Evolutionary conservation across 2,888 invertebrate genomes (phyloP).

Genomic region (Morpho achilles): DNA sequence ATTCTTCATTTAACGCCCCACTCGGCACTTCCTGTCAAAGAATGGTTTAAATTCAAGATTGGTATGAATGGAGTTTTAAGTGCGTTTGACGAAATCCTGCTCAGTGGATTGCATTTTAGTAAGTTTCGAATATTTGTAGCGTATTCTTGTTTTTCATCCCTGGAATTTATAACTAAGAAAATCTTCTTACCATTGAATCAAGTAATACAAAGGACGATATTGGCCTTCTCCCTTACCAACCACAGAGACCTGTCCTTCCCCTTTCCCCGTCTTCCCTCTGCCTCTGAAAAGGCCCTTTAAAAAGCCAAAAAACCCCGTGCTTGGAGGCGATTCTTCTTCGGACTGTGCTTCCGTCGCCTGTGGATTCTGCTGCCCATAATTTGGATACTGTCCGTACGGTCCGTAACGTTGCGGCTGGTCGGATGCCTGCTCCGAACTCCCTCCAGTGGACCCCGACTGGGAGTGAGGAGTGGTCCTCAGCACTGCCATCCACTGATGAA

Average conservation of each 20-base stretch:
- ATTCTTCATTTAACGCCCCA: conserved; percentile 42
- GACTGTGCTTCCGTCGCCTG: conserved; percentile 19
- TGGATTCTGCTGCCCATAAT: conserved; percentile 16
- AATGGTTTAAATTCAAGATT: conserved; percentile 40
- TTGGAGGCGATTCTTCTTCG: conserved; percentile 35
- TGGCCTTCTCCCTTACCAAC: conserved; percentile 23
- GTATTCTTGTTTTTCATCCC: conserved; percentile 8
- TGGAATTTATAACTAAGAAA: conserved; percentile 6
- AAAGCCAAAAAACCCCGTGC: conserved; percentile 43
- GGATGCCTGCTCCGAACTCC: conserved; percentile 20
- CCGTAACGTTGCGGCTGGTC: conserved; percentile 22
- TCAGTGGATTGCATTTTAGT: conserved; percentile 2
- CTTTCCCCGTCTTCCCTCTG: conserved; percentile 40
- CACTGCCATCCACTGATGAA: conserved; percentile 64
- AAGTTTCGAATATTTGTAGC: neutral
- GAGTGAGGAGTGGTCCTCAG: conserved; percentile 34
- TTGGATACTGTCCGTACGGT: conserved; percentile 14
- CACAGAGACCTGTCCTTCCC: conserved; percentile 41
- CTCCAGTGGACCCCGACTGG: neutral
- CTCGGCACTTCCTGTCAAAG: conserved; percentile 58
- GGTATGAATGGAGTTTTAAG: conserved; percentile 33
- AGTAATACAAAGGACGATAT: conserved; percentile 8
- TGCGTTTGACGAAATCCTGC: conserved; percentile 65
- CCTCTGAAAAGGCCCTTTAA: conserved; percentile 52
- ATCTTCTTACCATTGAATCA: conserved; percentile 25